A percentile compares a stretch with the other conserved stretches of the same genome.
phyloP scores from a whole-genome alignment of 1,140 invertebrate genomes.

The Hirudo medicinalis region DNA sequence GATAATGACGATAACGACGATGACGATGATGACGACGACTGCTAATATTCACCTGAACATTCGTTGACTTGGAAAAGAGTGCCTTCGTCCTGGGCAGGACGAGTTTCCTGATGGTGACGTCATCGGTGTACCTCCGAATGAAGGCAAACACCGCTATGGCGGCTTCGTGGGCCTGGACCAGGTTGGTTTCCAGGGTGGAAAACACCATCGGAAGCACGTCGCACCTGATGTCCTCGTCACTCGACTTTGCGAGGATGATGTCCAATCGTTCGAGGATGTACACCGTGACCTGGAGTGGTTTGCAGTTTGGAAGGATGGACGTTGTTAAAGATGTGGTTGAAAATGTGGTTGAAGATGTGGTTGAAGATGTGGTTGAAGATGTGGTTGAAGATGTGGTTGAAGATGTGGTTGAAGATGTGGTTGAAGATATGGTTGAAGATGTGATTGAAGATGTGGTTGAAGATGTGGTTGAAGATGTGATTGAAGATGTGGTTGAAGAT shows the following conservation, averaged over 20 bases:
- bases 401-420: too few species aligned
- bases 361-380: too few species aligned
- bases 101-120: conserved; percentile 62
- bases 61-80: conserved; percentile 70
- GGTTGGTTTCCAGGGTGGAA: conserved; percentile 72
- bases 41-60: conserved; percentile 34
- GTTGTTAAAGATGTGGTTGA: too few species aligned
- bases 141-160: conserved; percentile 74
- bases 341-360: too few species aligned
- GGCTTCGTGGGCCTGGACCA: conserved; percentile 68
- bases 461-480: too few species aligned
- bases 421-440: too few species aligned
- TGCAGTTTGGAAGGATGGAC: neutral
- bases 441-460: too few species aligned
- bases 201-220: conserved; percentile 79
- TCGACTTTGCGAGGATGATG: conserved; percentile 73
- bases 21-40: conserved; percentile 17
- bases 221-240: conserved; percentile 57
- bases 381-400: too few species aligned
- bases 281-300: conserved; percentile 59
- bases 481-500: too few species aligned
- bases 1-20: conserved; percentile 23
- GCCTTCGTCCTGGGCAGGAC: conserved; percentile 73
- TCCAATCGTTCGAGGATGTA: conserved; percentile 81
- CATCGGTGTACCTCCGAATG: conserved; percentile 69